phyloP scores from a whole-genome alignment of 2,888 invertebrate species.

The Uropetala carovei region DNA sequence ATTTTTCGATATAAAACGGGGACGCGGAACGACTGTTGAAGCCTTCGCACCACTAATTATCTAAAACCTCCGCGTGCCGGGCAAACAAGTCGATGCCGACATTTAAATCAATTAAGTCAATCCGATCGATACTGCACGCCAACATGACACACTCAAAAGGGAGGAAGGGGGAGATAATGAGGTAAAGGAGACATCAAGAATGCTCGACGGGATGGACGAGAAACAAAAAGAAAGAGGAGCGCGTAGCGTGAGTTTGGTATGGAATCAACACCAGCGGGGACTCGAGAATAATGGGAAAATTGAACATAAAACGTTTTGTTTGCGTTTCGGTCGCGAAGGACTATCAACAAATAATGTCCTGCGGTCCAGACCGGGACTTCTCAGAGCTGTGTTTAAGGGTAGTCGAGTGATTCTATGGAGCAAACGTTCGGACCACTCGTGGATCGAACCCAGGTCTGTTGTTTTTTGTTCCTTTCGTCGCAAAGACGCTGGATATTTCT shows the following conservation, averaged over 20 bases:
- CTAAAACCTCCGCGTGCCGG: background rate
- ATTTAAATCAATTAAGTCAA: constrained; percentile 58
- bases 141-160: background rate
- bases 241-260: background rate
- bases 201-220: background rate
- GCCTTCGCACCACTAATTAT: background rate
- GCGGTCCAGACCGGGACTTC: background rate
- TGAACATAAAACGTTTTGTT: constrained; percentile 62
- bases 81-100: constrained; percentile 3
- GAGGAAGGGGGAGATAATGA: background rate
- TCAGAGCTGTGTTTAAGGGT: constrained; percentile 9
- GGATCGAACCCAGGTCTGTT: background rate
- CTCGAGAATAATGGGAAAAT: constrained; percentile 47
- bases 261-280: constrained; percentile 33
- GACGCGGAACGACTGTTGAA: background rate
- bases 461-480: background rate
- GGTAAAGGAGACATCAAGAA: background rate
- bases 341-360: constrained; percentile 58
- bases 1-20: background rate
- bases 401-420: background rate
- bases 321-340: constrained; percentile 56
- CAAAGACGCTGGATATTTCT: background rate
- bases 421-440: no score
- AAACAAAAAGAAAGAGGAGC: background rate
- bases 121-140: background rate